Evolutionary conservation across 1,140 invertebrate genomes (phyloP), one percentile per base, ranked within the genome.

Genomic region (Hyles vespertilio): DNA sequence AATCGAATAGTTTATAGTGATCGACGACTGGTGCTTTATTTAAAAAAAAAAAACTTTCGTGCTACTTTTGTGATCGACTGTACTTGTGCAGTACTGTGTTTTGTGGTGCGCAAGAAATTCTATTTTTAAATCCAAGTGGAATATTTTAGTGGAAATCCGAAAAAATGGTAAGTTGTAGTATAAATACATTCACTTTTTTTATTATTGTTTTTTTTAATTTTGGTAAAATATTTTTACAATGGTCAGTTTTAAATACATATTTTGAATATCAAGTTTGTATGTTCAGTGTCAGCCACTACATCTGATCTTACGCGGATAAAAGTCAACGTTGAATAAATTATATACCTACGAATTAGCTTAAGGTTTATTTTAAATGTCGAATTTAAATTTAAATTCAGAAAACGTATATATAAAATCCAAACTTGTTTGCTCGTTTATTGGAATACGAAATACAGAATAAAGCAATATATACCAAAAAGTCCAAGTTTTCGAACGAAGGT

Each of bases 51-150:
- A 43, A 51, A 54, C 43, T 56, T 36, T 22, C 56, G 56, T 59
- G 61, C 67, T 57, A 54, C 61, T 70, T 70, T 55, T 71, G 72
- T 81, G 70, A 50, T 32, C 64, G 72, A 75, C 74, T 79, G 72
- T 78, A 77, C 65, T 68, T 56, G 74, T 73, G 76, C 58, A 61
- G 67, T 73, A 70, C 69, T 74, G 71, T 79, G 74, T 63, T 70
- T 63, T 62, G 73, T 76, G 72, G 70, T 77, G 66, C 53, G 69
- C 57, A 56, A 67, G 61, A 59, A 22, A 47, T 56, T 53, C 51
- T 54, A 65, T 59, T 70, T 59, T 58, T 45, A 61, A 43, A 47
- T 69, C 67, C 56, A 58, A 62, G 66, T 70, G 72, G 63, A 56
- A 67, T 67, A 67, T 63, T 73, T 51, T 57, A 64, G 68, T 63